Conservation (phyloP, 2,888 invertebrate genomes). For the Schizaphis graminum region DNA sequence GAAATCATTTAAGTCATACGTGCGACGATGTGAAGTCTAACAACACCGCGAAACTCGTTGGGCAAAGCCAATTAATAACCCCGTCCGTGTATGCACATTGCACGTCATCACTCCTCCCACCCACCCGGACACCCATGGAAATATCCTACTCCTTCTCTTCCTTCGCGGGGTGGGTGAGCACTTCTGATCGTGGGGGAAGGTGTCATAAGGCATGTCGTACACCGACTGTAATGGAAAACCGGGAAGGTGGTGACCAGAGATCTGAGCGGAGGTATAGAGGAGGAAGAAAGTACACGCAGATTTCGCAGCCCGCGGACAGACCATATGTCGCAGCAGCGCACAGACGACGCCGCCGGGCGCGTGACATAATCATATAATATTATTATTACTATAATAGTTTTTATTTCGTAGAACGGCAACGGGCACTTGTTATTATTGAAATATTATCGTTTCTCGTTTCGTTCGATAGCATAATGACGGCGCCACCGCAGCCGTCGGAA, state of each 20-base stretch:
- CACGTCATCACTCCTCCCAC: not conserved
- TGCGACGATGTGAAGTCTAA: no score
- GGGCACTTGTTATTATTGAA: slow-evolving; percentile 26
- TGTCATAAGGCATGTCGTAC: not conserved
- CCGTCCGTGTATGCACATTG: not conserved
- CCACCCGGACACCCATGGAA: not conserved
- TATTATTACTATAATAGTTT: not conserved
- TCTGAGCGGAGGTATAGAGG: not conserved
- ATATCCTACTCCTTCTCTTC: not conserved
- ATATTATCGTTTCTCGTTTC: not conserved
- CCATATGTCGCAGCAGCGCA: slow-evolving; percentile 39
- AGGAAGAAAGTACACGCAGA: not conserved
- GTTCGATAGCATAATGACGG: not conserved
- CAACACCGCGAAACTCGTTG: not conserved
- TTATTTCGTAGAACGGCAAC: slow-evolving; percentile 13
- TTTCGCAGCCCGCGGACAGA: slow-evolving; percentile 49
- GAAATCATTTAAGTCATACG: not conserved
- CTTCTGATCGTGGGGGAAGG: not conserved
- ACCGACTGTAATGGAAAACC: not conserved
- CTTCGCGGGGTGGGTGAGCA: not conserved
- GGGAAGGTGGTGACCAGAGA: not conserved
- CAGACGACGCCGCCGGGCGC: slow-evolving; percentile 3
- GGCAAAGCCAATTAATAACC: not conserved
- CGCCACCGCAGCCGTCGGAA: slow-evolving; percentile 10
- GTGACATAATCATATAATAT: slow-evolving; percentile 35